These are phyloP conservation scores for Erpobdella octoculata DNA, from an alignment of 2,888 invertebrate species.

Conservation along the genomic window DNA sequence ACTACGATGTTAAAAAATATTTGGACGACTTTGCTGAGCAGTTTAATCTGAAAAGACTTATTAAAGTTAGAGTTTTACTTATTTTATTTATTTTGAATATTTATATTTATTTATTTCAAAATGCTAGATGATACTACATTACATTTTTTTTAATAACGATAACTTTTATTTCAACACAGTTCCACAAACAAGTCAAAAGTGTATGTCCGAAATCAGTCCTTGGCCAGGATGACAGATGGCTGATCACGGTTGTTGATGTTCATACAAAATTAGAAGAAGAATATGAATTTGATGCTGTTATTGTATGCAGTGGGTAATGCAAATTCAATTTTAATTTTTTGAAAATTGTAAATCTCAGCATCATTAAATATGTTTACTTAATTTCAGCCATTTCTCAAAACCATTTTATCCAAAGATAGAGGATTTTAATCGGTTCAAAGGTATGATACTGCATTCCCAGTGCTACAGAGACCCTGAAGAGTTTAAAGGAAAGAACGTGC, in stretches of 20 bases:
- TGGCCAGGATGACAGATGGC: slow-evolving; percentile 24
- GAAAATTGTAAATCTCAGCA: not conserved
- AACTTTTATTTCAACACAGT: not conserved
- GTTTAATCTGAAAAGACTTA: slow-evolving; percentile 57
- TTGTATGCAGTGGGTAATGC: not conserved
- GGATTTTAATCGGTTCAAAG: slow-evolving; percentile 54
- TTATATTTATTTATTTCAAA: too few relatives aligned
- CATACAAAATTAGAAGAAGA: slow-evolving; percentile 14
- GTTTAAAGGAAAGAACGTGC: slow-evolving; percentile 62
- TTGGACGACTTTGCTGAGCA: slow-evolving; percentile 65
- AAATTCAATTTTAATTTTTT: not conserved
- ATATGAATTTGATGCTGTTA: not conserved
- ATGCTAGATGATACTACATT: too few relatives aligned
- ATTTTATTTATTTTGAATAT: too few relatives aligned
- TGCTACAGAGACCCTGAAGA: slow-evolving; percentile 68
- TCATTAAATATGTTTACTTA: too few relatives aligned
- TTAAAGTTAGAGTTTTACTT: slow-evolving; percentile 21
- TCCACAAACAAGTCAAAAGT: not conserved
- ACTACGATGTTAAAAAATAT: slow-evolving; percentile 67
- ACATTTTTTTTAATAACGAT: too few relatives aligned
- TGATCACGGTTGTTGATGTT: slow-evolving; percentile 19
- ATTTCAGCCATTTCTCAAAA: not conserved
- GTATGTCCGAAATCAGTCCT: slow-evolving; percentile 10
- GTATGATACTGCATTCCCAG: slow-evolving; percentile 70
- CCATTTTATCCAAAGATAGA: slow-evolving; percentile 7